Base-by-base conservation (phyloP, 37 sponge, comb jelly and placozoan species). In the Axinella damicornis region DNA sequence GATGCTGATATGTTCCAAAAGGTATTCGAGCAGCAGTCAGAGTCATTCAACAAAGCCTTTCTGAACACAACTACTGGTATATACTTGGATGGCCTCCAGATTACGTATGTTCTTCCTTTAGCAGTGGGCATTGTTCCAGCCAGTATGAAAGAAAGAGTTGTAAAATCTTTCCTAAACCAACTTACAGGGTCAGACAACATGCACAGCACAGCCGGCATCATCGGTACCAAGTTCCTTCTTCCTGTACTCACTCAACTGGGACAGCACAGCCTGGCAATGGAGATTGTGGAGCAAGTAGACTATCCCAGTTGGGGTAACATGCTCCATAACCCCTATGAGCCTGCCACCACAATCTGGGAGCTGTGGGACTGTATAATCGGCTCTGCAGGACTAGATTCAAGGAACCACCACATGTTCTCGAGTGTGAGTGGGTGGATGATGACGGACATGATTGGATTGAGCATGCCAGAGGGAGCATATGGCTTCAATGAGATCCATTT, bases 351-450 rank as follows among this genome's bases (percentile, higher is more conserved):
- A 25, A 65, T 92, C 16, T 92, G 92, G 92, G 92, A 92, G 61
- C 74, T 87, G 22, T 92, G 92, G 92, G 83, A 92, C 55, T 34
- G 67, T 30, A 36, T 34, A 22, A 81, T 69, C 18, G 87, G 76
- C 0, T 58, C 81, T 63, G 35, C 88, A 33, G 84, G 84, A 12
- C 83, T 92, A 88, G 71, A 87, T 35, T 92, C 92, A 5, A 83
- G 92, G 27, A 92, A 92, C 64, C 92, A 92, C 61, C 92, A 92
- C 84, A 92, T 92, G 92, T 92, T 84, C 68, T 92, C 92, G 5
- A 92, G 92, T 78, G 85, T 90, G 28, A 90, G 90, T 66, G 79
- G 75, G 5, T 90, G 90, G 90, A 31, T 84, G 33, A 70, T 66
- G 68, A 84, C 85, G 5, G 69, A 84, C 28, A 62, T 84, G 85